phyloP scores from a whole-genome alignment of 2,113 vertebrate species.

The Phaethon lepturus region DNA sequence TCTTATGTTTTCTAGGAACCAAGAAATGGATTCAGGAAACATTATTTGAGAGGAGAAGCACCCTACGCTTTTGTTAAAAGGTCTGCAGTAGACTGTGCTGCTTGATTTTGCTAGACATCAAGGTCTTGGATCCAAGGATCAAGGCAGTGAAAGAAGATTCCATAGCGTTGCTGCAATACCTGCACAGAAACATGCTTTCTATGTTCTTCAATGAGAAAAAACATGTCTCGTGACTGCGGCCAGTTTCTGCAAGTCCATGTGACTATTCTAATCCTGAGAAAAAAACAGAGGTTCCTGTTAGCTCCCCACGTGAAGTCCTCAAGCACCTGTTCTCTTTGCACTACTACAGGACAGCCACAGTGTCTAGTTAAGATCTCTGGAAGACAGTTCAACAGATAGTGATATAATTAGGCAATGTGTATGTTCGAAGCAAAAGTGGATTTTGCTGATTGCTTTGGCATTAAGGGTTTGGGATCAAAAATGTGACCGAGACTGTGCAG shows the following conservation, averaged over 20 bases:
- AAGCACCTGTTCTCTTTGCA: neutral
- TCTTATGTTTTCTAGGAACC: neutral
- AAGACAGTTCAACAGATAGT: neutral
- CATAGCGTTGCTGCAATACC: neutral
- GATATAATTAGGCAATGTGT: neutral
- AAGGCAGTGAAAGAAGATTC: neutral
- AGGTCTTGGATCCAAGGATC: neutral
- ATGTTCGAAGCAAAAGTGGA: neutral
- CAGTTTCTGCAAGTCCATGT: neutral
- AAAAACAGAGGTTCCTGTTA: neutral
- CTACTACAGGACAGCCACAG: neutral
- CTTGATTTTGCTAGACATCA: neutral
- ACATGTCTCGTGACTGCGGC: accelerated
- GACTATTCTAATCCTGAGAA: neutral
- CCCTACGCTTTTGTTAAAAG: neutral
- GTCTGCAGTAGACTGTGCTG: neutral
- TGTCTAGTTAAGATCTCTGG: neutral
- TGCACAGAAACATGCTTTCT: neutral
- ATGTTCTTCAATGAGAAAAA: neutral
- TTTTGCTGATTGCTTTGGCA: neutral
- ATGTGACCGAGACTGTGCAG: neutral
- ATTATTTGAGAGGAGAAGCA: neutral
- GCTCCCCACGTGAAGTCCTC: neutral
- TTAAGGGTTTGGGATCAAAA: neutral
- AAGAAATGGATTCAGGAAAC: neutral